phyloP scores from a whole-genome alignment of 2,797 vertebrate genomes.

The Syngnathus acus region DNA sequence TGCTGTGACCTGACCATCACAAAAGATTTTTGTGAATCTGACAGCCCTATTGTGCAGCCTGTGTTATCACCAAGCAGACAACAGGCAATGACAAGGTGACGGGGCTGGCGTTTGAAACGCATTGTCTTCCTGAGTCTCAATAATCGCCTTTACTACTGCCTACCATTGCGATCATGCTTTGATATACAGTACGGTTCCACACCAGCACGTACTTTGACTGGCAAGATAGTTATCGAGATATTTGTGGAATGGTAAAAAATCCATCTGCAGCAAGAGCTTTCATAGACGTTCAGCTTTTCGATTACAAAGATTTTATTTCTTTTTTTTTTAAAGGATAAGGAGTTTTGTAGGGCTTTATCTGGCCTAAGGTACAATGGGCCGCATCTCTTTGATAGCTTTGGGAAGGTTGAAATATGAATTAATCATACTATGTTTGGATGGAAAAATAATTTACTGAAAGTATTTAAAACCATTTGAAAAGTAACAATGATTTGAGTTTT shows the following conservation, averaged over 20 bases:
- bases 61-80: not conserved
- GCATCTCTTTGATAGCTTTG: not conserved
- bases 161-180: no score
- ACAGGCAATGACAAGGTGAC: not conserved
- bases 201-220: constrained; percentile 49
- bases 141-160: not conserved
- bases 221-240: constrained; percentile 49
- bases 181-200: constrained; percentile 24
- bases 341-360: not conserved
- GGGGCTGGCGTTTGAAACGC: not conserved
- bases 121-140: not conserved
- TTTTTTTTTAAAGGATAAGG: not conserved
- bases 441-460: not conserved
- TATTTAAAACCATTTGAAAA: not conserved
- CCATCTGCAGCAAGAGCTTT: constrained; percentile 50
- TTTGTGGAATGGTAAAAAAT: constrained; percentile 57
- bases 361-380: not conserved
- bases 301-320: constrained; percentile 61
- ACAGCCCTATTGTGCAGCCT: not conserved
- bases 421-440: not conserved
- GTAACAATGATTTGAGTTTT: not conserved
- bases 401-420: not conserved
- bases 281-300: constrained; percentile 50
- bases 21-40: constrained; percentile 3
- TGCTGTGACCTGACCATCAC: not conserved